Conservation (phyloP, 2,888 invertebrate genomes). For the Rhyacophila evoluta region DNA sequence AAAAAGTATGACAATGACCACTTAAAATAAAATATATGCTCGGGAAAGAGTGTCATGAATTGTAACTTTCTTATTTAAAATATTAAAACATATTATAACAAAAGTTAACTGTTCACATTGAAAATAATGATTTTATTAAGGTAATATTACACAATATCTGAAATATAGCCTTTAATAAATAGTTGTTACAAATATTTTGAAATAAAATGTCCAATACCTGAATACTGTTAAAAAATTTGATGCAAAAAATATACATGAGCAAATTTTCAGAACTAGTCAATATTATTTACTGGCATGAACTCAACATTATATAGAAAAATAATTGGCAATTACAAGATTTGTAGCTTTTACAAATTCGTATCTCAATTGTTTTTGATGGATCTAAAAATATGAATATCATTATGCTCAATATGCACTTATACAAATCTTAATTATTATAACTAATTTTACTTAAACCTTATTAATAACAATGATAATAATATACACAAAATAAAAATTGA, state of each 20-base stretch:
- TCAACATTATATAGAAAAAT: too few species aligned
- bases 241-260: background rate
- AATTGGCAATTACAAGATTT: too few species aligned
- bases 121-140: too few species aligned
- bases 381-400: too few species aligned
- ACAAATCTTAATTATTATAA: background rate
- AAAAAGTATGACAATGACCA: background rate
- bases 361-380: too few species aligned
- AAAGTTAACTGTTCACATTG: background rate
- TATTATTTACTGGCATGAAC: too few species aligned
- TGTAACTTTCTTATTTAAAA: background rate
- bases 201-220: too few species aligned
- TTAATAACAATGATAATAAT: background rate
- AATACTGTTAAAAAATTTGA: background rate
- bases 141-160: too few species aligned
- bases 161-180: too few species aligned
- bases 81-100: conserved; percentile 18
- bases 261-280: background rate
- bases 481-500: background rate
- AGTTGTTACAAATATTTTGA: too few species aligned
- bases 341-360: too few species aligned
- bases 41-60: background rate
- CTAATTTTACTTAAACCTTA: background rate
- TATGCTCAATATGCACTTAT: background rate
- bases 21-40: background rate